phyloP scores from a whole-genome alignment of 2,113 vertebrate species.

The Notarius quadriscutis region DNA sequence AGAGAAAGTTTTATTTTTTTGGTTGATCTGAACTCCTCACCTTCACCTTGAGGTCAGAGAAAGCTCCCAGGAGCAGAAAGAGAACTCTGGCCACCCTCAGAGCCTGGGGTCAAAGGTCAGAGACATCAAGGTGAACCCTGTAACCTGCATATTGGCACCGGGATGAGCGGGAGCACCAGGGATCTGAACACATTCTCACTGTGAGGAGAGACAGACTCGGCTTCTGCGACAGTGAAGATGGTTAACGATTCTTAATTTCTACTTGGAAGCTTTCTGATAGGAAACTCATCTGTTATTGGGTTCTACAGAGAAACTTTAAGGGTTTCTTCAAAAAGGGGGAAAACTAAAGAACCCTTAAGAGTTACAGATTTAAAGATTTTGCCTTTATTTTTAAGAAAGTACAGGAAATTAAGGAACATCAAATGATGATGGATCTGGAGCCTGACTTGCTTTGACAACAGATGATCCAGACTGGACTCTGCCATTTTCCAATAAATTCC shows the following conservation, averaged over 20 bases:
- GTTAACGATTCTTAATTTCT: background rate
- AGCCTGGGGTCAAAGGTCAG: conserved; percentile 59
- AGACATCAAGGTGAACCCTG: conserved; percentile 62
- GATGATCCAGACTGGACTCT: background rate
- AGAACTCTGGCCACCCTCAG: conserved; percentile 59
- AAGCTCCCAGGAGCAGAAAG: conserved; percentile 67
- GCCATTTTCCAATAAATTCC: background rate
- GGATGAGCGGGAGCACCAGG: background rate
- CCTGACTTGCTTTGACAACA: background rate
- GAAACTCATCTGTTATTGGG: background rate
- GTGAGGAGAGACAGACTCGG: background rate
- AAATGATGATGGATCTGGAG: background rate
- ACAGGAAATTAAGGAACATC: background rate
- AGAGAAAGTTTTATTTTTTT: background rate
- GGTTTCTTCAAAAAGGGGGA: background rate
- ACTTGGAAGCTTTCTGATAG: background rate
- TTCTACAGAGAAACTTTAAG: background rate
- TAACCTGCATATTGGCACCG: conserved; percentile 63
- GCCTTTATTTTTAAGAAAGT: background rate
- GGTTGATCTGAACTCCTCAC: background rate
- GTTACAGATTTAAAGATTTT: background rate
- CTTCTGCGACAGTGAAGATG: background rate
- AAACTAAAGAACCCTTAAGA: background rate
- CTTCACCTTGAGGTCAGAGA: conserved; percentile 69
- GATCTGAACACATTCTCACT: conserved; percentile 1